Base-by-base conservation (phyloP, 2,888 invertebrate species). In the Vandiemenella viatica region DNA sequence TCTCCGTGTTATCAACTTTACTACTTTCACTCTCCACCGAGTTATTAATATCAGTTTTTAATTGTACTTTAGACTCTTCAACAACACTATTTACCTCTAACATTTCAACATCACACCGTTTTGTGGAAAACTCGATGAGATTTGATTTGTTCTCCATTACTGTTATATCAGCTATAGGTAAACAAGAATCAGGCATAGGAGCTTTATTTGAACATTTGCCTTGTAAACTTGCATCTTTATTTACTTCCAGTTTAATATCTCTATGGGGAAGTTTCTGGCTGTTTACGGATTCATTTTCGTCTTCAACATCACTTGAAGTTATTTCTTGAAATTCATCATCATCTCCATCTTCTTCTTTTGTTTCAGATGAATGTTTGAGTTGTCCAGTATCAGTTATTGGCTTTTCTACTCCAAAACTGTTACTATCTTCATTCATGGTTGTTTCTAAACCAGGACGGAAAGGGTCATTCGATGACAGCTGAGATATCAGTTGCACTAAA, bases 401-500 rank as follows among this genome's bases (percentile, higher is more conserved):
- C 60, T 74, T 73, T 50, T 75, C 75, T 22, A 69, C 67, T 58
- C 73, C 71, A 53, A 71, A 65, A 56, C 77, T 78, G 59, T 77
- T 80, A 56, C 78, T 78, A 52, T 79, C 79, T 58, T 78, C 77
- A 59, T 77, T 77, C 15, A 74, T 70, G 42, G 75, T 68, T 19
- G 75, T 72, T 53, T 76, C 75, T 15, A 71, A 65, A 23, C 71
- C 71, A 52, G 73, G 63, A 51, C 76, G 75, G 19, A 76, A 73
- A 52, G 78, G 77, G 60, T 86, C 83, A 16, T 82, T 83, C 59
- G 73, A 75, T 48, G 79, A 80, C 46, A 91, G 67, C 54, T 81
- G 76, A 40, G 73, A 71, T 63, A 93, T 89, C 26, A 95, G 72
- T 61, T 77, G 76, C 7, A 83, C 79, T 57, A 96, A 70, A 57